phyloP scores from a whole-genome alignment of 1,140 invertebrate species.

The Dermatophagoides farinae region DNA sequence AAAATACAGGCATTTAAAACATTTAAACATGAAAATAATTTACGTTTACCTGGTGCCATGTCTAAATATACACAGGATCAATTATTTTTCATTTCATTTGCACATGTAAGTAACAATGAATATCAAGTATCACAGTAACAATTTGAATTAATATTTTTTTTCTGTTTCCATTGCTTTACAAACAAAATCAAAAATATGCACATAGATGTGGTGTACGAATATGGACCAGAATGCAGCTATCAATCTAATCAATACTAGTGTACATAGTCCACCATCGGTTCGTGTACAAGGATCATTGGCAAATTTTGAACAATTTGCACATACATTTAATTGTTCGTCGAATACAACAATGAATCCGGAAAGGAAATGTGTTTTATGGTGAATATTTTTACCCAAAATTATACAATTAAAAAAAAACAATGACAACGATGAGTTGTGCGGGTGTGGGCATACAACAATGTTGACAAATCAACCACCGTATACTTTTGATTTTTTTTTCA shows the following conservation, averaged over 20 bases:
- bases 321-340: slow-evolving; percentile 49
- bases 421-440: no score
- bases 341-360: slow-evolving; percentile 40
- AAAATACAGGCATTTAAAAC: slow-evolving; percentile 8
- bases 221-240: neutral
- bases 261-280: slow-evolving; percentile 11
- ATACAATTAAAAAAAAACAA: no score
- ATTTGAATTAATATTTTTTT: neutral
- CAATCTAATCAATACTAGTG: slow-evolving; percentile 12
- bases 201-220: slow-evolving; percentile 8
- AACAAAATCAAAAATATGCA: no score
- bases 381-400: neutral
- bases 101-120: slow-evolving; percentile 8
- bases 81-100: slow-evolving; percentile 16
- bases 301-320: slow-evolving; percentile 64
- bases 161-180: neutral
- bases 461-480: no score
- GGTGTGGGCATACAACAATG: no score
- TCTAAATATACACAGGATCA: slow-evolving; percentile 5
- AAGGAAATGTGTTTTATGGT: slow-evolving; percentile 2
- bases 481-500: no score
- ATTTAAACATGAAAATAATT: neutral
- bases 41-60: slow-evolving; percentile 7
- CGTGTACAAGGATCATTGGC: slow-evolving; percentile 55
- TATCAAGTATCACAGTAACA: neutral